A percentile compares a stretch with the other conserved stretches of the same genome.
These are phyloP conservation scores for Apamea monoglypha DNA, from an alignment of 2,888 invertebrate genomes.

Conservation along the genomic window DNA sequence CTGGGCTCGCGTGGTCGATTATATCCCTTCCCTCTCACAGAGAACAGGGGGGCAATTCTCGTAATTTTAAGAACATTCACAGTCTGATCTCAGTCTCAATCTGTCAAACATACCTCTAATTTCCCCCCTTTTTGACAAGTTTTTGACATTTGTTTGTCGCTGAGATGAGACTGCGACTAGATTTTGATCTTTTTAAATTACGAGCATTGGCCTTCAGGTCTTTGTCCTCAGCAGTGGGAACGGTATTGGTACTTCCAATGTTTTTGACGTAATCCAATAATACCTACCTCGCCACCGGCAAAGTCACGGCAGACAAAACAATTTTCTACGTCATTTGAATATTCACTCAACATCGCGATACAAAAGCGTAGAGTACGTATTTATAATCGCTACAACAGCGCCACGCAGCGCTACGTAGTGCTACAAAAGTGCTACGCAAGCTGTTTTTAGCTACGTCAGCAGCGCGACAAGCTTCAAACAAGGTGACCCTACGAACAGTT, in stretches of 20 bases:
- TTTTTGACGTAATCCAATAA: slow-evolving; percentile 8
- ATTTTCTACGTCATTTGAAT: slow-evolving; percentile 5
- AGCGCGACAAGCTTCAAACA: slow-evolving; percentile 43
- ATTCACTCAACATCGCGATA: slow-evolving; percentile 1
- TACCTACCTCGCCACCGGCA: neutral
- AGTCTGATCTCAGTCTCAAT: no score
- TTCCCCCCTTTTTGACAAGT: no score
- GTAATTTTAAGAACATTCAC: no score
- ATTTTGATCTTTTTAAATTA: no score
- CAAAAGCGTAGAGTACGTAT: slow-evolving; percentile 28
- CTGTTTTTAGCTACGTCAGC: slow-evolving; percentile 52
- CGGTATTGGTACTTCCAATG: neutral
- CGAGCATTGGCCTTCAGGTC: no score
- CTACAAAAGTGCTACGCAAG: slow-evolving; percentile 57
- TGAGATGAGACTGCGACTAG: no score
- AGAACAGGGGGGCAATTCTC: no score
- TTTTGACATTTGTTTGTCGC: no score
- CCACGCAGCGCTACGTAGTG: slow-evolving; percentile 56
- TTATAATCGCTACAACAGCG: slow-evolving; percentile 47
- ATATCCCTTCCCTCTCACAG: neutral
- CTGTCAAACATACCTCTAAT: no score
- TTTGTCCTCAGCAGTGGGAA: neutral
- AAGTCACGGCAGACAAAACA: neutral
- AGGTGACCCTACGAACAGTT: slow-evolving; percentile 42
- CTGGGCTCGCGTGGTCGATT: neutral